Evolutionary conservation across 1,140 invertebrate species (phyloP).

Genomic region (Schlechtendalia chinensis): DNA sequence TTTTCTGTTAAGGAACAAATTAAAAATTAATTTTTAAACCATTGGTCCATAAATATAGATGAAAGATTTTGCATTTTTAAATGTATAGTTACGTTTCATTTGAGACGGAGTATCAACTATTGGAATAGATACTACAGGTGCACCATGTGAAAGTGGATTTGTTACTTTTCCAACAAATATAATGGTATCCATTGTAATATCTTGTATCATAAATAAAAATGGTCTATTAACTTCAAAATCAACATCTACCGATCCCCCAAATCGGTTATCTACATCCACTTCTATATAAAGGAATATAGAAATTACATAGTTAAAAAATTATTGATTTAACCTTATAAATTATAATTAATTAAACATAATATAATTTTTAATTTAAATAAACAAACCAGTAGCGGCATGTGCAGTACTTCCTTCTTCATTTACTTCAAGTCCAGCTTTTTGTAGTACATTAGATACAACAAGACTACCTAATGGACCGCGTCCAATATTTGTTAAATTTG

Average conservation of each 20-base stretch:
- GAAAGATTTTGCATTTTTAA: neutral
- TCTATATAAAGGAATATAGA: conserved; percentile 60
- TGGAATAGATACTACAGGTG: conserved; percentile 13
- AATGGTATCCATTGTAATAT: conserved; percentile 68
- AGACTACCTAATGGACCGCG: conserved; percentile 60
- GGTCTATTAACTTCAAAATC: conserved; percentile 69
- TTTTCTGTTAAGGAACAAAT: no score
- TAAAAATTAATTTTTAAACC: neutral
- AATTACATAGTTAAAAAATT: conserved; percentile 23
- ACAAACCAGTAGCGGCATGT: conserved; percentile 72
- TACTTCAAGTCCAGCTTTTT: conserved; percentile 79
- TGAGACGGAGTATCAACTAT: neutral
- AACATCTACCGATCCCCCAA: conserved; percentile 60
- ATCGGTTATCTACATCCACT: conserved; percentile 70
- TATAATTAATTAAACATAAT: neutral
- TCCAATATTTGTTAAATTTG: conserved; percentile 66
- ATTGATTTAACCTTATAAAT: neutral
- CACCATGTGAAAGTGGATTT: conserved; percentile 59
- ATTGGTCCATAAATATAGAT: no score
- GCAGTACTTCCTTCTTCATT: conserved; percentile 79
- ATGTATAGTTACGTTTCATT: neutral
- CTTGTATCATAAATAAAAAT: conserved; percentile 78
- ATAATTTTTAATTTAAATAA: conserved; percentile 51
- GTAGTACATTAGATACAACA: conserved; percentile 71
- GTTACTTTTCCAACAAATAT: conserved; percentile 71